A percentile compares a stretch with the other conserved stretches of the same genome.
Conservation (phyloP, 2,888 invertebrate species). For the Ormyrus thymus region DNA sequence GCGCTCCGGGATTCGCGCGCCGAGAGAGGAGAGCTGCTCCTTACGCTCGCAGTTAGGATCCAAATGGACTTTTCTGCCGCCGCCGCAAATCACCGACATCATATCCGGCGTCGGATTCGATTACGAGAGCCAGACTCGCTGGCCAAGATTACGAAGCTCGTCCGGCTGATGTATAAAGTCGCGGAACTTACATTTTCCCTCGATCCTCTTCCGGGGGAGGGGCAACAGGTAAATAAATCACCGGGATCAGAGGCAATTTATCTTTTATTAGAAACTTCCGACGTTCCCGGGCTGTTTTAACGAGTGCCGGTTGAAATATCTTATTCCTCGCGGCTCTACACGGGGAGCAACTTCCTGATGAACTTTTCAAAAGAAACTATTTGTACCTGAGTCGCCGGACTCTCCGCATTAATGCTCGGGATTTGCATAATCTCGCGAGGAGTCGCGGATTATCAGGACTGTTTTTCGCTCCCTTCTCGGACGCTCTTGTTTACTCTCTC, state of each 20-base stretch:
- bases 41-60: too few species aligned
- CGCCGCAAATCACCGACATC: conserved; percentile 48
- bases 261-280: conserved; percentile 36
- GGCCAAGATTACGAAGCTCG: neutral
- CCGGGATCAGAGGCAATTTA: conserved; percentile 36
- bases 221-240: conserved; percentile 44
- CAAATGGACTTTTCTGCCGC: conserved; percentile 4
- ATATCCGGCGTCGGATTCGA: conserved; percentile 41
- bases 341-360: too few species aligned
- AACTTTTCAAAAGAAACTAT: neutral
- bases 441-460: neutral
- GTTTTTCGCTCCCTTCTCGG: neutral
- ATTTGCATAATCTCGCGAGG: conserved; percentile 18
- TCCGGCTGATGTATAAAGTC: neutral
- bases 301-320: conserved; percentile 26
- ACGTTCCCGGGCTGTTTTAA: neutral
- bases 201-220: neutral
- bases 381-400: too few species aligned
- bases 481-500: too few species aligned
- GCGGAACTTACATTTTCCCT: neutral
- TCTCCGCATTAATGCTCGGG: neutral
- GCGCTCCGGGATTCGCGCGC: too few species aligned
- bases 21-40: too few species aligned
- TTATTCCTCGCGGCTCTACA: neutral
- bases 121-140: conserved; percentile 21